phyloP scores from a whole-genome alignment of 2,113 vertebrate genomes.

The Salvator merianae region DNA sequence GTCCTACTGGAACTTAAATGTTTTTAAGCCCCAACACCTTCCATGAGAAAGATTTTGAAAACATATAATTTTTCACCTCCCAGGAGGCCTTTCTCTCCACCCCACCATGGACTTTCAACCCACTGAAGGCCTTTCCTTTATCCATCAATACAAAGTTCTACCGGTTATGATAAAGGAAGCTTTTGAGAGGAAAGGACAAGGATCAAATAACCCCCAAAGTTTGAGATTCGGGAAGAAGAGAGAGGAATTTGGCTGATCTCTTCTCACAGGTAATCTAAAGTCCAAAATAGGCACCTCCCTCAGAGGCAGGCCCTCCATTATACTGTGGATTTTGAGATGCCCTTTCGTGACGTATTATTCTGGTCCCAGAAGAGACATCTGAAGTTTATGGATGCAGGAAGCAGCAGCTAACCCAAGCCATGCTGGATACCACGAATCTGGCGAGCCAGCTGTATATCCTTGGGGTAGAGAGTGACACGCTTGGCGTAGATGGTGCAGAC shows the following conservation, averaged over 20 bases:
- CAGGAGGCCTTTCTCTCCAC: too few relatives aligned
- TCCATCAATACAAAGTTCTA: background rate
- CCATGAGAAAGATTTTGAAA: background rate
- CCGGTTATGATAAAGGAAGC: background rate
- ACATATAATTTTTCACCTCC: background rate
- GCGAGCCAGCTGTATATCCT: constrained; percentile 85
- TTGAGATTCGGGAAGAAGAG: background rate
- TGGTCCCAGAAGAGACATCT: background rate
- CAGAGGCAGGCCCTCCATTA: background rate
- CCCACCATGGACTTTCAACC: background rate
- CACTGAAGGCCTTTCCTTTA: background rate
- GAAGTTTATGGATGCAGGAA: background rate
- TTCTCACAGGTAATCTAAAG: too few relatives aligned
- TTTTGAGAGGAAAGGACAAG: background rate
- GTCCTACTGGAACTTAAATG: background rate
- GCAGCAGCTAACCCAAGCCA: constrained; percentile 60
- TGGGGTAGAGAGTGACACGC: constrained; percentile 83
- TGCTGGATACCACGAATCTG: constrained; percentile 80
- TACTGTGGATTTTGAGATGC: background rate
- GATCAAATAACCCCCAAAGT: background rate
- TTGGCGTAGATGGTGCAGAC: constrained; percentile 84
- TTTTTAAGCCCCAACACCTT: background rate
- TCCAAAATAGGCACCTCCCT: background rate
- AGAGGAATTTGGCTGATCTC: background rate
- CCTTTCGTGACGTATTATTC: background rate